Percentiles rank a stretch among this genome's conserved stretches.
These are phyloP conservation scores for Subacronicta megacephala DNA, from an alignment of 2,888 invertebrate genomes.

Conservation along the genomic window DNA sequence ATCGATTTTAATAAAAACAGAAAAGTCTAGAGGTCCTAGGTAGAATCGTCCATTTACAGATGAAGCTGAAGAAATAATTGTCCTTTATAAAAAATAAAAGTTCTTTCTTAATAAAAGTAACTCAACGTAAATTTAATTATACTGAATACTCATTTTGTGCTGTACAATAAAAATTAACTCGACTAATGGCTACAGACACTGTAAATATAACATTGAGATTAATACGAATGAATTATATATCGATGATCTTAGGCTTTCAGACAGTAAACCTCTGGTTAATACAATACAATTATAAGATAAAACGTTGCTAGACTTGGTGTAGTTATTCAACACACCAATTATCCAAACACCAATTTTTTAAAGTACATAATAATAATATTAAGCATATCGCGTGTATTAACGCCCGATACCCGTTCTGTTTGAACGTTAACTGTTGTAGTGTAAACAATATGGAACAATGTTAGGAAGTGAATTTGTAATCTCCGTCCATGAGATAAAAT, in stretches of 20 bases:
- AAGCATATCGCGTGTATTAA: conserved; percentile 48
- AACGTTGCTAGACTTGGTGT: conserved; percentile 23
- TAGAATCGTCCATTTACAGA: conserved; percentile 50
- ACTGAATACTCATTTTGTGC: conserved; percentile 21
- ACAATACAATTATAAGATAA: conserved; percentile 46
- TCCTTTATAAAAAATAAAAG: neutral
- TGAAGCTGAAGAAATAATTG: conserved; percentile 34
- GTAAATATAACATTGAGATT: conserved; percentile 29
- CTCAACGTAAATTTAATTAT: conserved; percentile 31
- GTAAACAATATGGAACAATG: conserved; percentile 39
- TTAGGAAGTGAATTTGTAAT: conserved; percentile 62
- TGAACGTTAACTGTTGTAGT: conserved; percentile 32
- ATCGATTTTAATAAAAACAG: conserved; percentile 15
- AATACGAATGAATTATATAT: conserved; percentile 20
- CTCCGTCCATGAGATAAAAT: conserved; percentile 82
- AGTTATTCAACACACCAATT: conserved; percentile 19
- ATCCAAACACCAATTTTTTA: conserved; percentile 47
- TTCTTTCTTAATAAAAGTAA: conserved; percentile 12
- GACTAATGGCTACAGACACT: conserved; percentile 37
- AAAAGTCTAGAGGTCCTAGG: conserved; percentile 31
- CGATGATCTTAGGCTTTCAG: conserved; percentile 43
- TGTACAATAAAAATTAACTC: conserved; percentile 11
- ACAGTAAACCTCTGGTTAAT: conserved; percentile 54
- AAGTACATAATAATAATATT: conserved; percentile 44
- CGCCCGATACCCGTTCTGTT: conserved; percentile 22